phyloP scores from a whole-genome alignment of 2,888 invertebrate genomes.

The Vesta saturnalis region DNA sequence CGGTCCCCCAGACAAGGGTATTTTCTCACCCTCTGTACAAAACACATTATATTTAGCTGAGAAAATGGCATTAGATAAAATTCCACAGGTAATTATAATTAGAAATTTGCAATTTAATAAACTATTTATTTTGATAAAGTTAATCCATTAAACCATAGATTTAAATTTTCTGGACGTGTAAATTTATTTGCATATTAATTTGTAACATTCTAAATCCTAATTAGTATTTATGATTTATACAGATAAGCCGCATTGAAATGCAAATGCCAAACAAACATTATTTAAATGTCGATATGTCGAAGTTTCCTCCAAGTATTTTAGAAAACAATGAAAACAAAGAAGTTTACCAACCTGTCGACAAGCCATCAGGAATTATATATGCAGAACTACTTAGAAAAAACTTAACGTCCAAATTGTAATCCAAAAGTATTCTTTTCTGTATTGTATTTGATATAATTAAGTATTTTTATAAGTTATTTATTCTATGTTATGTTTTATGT shows the following conservation, averaged over 20 bases:
- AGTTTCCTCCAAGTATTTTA: slow-evolving; percentile 73
- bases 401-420: slow-evolving; percentile 64
- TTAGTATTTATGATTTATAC: slow-evolving; percentile 46
- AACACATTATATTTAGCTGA: slow-evolving; percentile 79
- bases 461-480: too few relatives aligned
- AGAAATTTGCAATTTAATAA: neutral
- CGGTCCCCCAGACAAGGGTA: slow-evolving; percentile 76
- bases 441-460: too few relatives aligned
- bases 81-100: slow-evolving; percentile 70
- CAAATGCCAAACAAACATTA: slow-evolving; percentile 87
- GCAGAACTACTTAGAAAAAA: slow-evolving; percentile 74
- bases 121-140: neutral
- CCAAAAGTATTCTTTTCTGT: neutral
- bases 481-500: too few relatives aligned
- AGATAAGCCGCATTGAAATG: slow-evolving; percentile 78
- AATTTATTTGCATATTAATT: slow-evolving; percentile 15
- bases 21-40: slow-evolving; percentile 82
- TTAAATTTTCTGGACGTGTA: neutral
- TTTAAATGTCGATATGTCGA: slow-evolving; percentile 77
- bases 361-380: slow-evolving; percentile 80
- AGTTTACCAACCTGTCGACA: slow-evolving; percentile 81
- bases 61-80: slow-evolving; percentile 73
- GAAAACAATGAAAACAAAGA: slow-evolving; percentile 73
- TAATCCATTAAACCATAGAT: too few relatives aligned
- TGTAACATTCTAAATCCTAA: slow-evolving; percentile 22